Base-by-base conservation (phyloP, 2,888 invertebrate species). In the Biston betularia region DNA sequence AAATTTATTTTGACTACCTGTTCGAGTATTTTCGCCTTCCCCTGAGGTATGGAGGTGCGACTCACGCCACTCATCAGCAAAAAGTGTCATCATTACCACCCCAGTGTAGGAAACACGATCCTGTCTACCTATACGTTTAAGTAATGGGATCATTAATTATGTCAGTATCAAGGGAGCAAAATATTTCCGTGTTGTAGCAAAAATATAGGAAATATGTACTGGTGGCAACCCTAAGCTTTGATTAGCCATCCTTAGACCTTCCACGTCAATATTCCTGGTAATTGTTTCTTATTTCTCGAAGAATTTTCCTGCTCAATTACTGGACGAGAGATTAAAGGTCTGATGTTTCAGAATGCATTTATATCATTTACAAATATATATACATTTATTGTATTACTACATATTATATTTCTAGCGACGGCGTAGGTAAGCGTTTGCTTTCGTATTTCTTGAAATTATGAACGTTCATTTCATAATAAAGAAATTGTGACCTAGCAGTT, bases 211-310 rank as follows among this genome's bases (percentile, higher is more conserved):
- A 64, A 33, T 40, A 34, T 42, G 24, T 64, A 34, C 11, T 24
- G 15, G 15, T 15, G 54, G 49, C 49, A 65, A 52, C 62, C 64
- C 64, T 61, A 58, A 52, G 68, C 56, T 68, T 65, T 76, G 75
- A 75, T 76, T 75, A 71, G 71, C 72, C 72, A 69, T 62, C 69
- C 45, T 59, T 65, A 65, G 68, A 66, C 67, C 68, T 67, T 69
- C 48, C 56, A 50, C 68, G 67, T 62, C 65, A 68, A 68, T 72
- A 69, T 72, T 65, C 54, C 58, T 57, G 59, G 69, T 73, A 69
- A 76, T 74, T 74, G 66, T 73, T 69, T 68, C 65, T 66, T 70
- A 69, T 67, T 70, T 65, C 66, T 69, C 64, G 66, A 68, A 49
- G 35, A 63, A 14, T 15, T 44, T 33, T 45, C 52, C 33, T 14